Evolutionary conservation across 2,797 vertebrate genomes (phyloP), one percentile per base, ranked within the genome.

Genomic region (Numenius phaeopus): DNA sequence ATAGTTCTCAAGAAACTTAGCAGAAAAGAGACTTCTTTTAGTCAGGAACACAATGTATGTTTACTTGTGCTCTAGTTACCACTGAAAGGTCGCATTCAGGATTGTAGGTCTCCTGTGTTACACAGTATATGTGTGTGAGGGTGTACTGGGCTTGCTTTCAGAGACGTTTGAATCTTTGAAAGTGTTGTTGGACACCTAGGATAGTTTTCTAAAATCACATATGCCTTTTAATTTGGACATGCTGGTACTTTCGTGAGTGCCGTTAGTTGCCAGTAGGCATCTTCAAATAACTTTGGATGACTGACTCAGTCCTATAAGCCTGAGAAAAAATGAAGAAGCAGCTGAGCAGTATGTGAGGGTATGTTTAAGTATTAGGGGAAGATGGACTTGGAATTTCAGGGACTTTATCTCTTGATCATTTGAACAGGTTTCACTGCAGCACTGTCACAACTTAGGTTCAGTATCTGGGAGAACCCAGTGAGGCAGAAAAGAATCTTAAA

Each of bases 51-150:
- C 47, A 17, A 7, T 57, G 6, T 42, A 4, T 72, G 17, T 46
- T 65, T 90, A 32, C 8, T 13, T 55, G 26, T 47, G 55, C 23
- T 79, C 83, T 34, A 76, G 24, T 64, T 83, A 37, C 8, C 4
- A 11, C 17, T 32, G 9, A 37, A 47, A 80, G 46, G 13, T 50
- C 11, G 1, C 0, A 0, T 47, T 88, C 26, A 59, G 23, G 13
- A 24, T 72, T 62, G 24, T 37, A 62, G 6, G 6, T 66, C 5
- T n/a, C 20, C 23, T 47, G 5, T 81, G 14, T 65, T 69, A n/a
- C 0, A 1, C 15, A 17, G 9, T 69, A 79, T 9, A 4, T 58
- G 7, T 59, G 8, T 44, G 8, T 30, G 14, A 44, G 22, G 15
- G 34, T 7, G 8, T 82, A 9, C 10, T 54, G 29, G 14, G 3